Conservation (phyloP, 2,888 invertebrate genomes). For the Drosophila meridiana region DNA sequence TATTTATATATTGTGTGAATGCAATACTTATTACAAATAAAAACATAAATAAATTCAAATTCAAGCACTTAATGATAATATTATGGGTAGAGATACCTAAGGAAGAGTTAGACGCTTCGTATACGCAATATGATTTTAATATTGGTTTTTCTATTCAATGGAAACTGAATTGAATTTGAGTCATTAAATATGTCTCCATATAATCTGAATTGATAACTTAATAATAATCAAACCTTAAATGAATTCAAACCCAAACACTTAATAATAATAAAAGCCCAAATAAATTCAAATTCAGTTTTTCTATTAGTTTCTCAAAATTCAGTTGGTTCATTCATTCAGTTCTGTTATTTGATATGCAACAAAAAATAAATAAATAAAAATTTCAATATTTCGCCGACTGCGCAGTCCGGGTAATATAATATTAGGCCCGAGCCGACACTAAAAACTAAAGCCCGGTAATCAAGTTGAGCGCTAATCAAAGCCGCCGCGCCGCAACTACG, state of each 20-base stretch:
- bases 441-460: slow-evolving; percentile 47
- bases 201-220: too few relatives aligned
- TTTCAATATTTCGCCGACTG: slow-evolving; percentile 1
- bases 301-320: background rate
- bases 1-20: too few relatives aligned
- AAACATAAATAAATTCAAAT: too few relatives aligned
- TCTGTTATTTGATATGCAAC: background rate
- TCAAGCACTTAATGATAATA: too few relatives aligned
- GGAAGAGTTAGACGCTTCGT: background rate
- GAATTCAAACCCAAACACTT: too few relatives aligned
- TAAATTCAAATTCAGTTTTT: background rate
- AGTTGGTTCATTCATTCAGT: background rate
- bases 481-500: slow-evolving; percentile 7
- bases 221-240: too few relatives aligned
- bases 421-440: slow-evolving; percentile 26
- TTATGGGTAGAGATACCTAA: too few relatives aligned
- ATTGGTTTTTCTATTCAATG: background rate
- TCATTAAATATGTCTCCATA: too few relatives aligned
- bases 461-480: slow-evolving; percentile 48
- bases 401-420: slow-evolving; percentile 20
- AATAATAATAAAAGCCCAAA: too few relatives aligned
- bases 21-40: too few relatives aligned
- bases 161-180: background rate
- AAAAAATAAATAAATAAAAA: slow-evolving; percentile 3
- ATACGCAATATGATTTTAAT: slow-evolving; percentile 1